Evolutionary conservation across 2,888 invertebrate genomes (phyloP).

Genomic region (Machimus rusticus): DNA sequence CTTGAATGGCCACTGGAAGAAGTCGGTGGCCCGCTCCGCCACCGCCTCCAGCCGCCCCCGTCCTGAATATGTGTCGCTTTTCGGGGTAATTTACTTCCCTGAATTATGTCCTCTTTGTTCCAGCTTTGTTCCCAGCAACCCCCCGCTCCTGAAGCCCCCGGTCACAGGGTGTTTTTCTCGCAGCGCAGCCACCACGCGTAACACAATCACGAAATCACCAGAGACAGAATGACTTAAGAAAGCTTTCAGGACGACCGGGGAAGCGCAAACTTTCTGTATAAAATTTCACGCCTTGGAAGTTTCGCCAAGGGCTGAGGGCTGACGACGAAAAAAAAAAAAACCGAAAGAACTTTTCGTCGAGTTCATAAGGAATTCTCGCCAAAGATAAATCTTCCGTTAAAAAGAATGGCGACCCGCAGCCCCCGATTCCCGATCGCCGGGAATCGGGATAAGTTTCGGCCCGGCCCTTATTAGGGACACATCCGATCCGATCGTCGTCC

Average conservation of each 20-base stretch:
- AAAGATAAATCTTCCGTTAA: conserved; percentile 41
- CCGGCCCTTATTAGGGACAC: conserved; percentile 19
- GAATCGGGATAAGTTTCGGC: not conserved
- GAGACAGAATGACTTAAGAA: conserved; percentile 42
- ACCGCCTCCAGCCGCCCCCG: not conserved
- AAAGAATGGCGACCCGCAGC: conserved; percentile 12
- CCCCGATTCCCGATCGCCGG: not conserved
- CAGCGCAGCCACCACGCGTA: conserved; percentile 32
- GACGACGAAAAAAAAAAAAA: not conserved
- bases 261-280: conserved; percentile 43
- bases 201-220: conserved; percentile 43
- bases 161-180: conserved; percentile 3
- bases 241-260: conserved; percentile 41
- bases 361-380: conserved; percentile 43
- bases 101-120: conserved; percentile 43
- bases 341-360: conserved; percentile 38
- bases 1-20: not conserved
- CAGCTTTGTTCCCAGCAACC: not conserved
- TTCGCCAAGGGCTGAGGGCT: not conserved
- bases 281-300: conserved; percentile 44
- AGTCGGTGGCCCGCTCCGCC: not conserved
- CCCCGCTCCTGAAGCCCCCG: not conserved
- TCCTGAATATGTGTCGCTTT: conserved; percentile 36
- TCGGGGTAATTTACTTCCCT: conserved; percentile 44
- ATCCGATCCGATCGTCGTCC: conserved; percentile 20